Evolutionary conservation across 2,113 vertebrate genomes (phyloP), one percentile per base, ranked within the genome.

Genomic region (Ursus arctos): DNA sequence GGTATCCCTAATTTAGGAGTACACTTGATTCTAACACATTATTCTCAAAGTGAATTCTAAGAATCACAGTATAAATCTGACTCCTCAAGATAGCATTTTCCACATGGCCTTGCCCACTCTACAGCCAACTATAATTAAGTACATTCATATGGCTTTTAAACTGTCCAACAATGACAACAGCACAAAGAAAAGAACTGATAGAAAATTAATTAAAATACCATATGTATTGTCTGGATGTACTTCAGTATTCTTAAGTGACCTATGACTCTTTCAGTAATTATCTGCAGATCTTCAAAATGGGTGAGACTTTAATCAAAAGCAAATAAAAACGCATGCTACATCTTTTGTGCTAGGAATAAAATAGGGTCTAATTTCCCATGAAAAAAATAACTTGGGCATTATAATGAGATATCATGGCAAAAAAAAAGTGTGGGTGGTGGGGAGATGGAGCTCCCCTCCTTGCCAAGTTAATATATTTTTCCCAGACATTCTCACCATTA

Each of bases 261-360:
- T 85, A 40, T 88, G 82, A 94, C 57, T 93, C 77, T 55, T 69
- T 22, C 18, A 71, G 26, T 96, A 97, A 97, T 97, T 97, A 96
- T 95, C 77, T 95, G 51, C 26, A 80, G 24, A 92, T 96, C 80
- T 94, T 97, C 51, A 82, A 97, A 92, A 94, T 18, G 76, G 33
- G 33, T 84, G 31, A 93, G 83, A 97, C 93, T 95, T 94, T 97
- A 95, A 96, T 93, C 53, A 96, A 96, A 94, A 40, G 21, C 28
- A 93, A 96, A 90, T 90, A 47, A 94, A 95, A 96, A 94, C 24
- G 26, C 47, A 81, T 21, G 18, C 16, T 88, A 74, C 11, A 77
- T 93, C 84, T 84, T 97, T 97, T 88, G 51, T 95, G 51, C 63
- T 63, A 36, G 19, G 51, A 93, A 88, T 96, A 94, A 95, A 96